Evolutionary conservation across 2,113 vertebrate genomes (phyloP), one percentile per base, ranked within the genome.

Genomic region (Platycercus adscitus): DNA sequence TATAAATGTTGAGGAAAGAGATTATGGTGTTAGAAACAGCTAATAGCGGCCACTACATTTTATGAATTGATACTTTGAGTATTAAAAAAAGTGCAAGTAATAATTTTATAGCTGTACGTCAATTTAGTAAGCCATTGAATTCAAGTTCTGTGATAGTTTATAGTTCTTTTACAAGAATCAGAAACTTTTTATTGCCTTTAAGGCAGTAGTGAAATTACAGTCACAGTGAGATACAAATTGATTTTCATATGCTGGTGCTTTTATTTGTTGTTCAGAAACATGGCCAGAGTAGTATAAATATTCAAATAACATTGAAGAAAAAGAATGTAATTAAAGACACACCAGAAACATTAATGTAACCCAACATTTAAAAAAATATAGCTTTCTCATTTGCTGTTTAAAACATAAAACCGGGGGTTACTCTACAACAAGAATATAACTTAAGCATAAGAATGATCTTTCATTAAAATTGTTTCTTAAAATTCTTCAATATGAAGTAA

Each of bases 251-350:
- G 19, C 7, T 47, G n/a, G 37, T 81, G 21, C 19, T 93, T 93
- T 95, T 79, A 76, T 82, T 71, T 82, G 4, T 71, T 88, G 52
- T 89, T 90, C 83, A 86, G 88, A 96, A 92, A 78, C 53, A 78
- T 4, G n/a, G 7, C n/a, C 43, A 71, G 21, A 72, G 13, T 50
- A 56, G 21, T 52, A 78, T 2, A 68, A 78, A 50, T 69, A 96
- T 86, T 91, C 41, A 82, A 88, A 91, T 90, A 86, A 50, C 12
- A 43, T 61, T 76, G 53, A 89, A 82, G 29, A 91, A 84, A 95
- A 82, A 29, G 18, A 23, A 49, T 44, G 88, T 93, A 64, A 94
- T 89, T 94, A 89, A 87, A 92, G 60, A 31, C 55, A 39, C 7
- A 43, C 7, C 26, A 87, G 63, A 93, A 93, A 86, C 47, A 78